Conservation (phyloP, 2,888 invertebrate species). For the Catocala sponsa region DNA sequence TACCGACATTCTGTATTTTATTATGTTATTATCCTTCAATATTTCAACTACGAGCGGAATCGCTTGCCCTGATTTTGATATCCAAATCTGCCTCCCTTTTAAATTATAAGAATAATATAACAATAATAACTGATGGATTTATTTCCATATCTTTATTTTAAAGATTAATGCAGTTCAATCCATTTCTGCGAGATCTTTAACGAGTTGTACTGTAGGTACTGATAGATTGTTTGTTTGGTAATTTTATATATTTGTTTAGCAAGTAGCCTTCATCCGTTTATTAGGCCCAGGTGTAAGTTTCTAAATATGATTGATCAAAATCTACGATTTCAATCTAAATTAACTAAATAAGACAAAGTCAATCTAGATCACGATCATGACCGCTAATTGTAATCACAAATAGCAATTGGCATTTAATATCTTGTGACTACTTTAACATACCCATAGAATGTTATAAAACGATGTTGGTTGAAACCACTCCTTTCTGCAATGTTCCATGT, state of each 20-base stretch:
- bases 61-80: too few relatives aligned
- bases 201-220: too few relatives aligned
- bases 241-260: too few relatives aligned
- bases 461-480: not conserved
- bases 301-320: not conserved
- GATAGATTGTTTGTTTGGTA: too few relatives aligned
- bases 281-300: not conserved
- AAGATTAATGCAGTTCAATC: too few relatives aligned
- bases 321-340: not conserved
- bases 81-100: too few relatives aligned
- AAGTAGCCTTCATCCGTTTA: too few relatives aligned
- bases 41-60: too few relatives aligned
- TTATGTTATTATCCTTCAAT: constrained; percentile 11
- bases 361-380: not conserved
- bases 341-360: not conserved
- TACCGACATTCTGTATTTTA: constrained; percentile 17
- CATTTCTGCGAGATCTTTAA: too few relatives aligned
- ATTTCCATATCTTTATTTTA: too few relatives aligned
- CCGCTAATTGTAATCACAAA: not conserved
- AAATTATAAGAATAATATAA: too few relatives aligned
- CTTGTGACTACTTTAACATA: not conserved
- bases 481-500: not conserved
- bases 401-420: not conserved
- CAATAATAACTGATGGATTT: too few relatives aligned
- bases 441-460: constrained; percentile 1